These are phyloP conservation scores for Lysiphlebus fabarum DNA, from an alignment of 1,140 invertebrate species.

Conservation along the genomic window DNA sequence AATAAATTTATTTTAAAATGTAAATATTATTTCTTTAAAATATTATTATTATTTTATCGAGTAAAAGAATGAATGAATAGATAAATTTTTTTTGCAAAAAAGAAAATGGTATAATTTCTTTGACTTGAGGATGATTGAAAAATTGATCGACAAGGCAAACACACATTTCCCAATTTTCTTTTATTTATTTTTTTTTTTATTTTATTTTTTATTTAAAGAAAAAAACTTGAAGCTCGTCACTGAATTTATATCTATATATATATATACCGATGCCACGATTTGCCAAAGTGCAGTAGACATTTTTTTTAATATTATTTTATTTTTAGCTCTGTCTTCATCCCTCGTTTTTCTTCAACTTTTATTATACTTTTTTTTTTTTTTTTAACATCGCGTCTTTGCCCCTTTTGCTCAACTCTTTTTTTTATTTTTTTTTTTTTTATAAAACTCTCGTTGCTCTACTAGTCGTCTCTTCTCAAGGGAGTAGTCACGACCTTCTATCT, in stretches of 20 bases:
- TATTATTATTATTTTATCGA: not conserved
- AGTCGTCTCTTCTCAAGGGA: slow-evolving; percentile 21
- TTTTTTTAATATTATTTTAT: not conserved
- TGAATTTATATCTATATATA: too few relatives aligned
- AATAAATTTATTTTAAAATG: not conserved
- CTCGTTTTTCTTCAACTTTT: not conserved
- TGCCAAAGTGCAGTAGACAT: slow-evolving; percentile 22
- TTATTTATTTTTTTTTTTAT: too few relatives aligned
- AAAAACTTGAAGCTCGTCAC: too few relatives aligned
- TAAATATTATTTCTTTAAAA: slow-evolving; percentile 15
- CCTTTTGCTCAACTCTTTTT: slow-evolving; percentile 3
- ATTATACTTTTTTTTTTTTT: not conserved
- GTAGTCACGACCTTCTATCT: slow-evolving; percentile 25
- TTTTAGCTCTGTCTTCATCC: too few relatives aligned
- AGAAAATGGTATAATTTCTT: not conserved
- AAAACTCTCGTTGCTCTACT: not conserved
- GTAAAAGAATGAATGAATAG: too few relatives aligned
- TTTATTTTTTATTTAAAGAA: not conserved
- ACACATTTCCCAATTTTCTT: slow-evolving; percentile 16
- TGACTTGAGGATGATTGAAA: not conserved
- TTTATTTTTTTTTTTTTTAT: too few relatives aligned
- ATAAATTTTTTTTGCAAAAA: not conserved
- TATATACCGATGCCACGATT: slow-evolving; percentile 16
- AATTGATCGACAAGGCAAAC: slow-evolving; percentile 17
- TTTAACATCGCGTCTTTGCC: not conserved